A percentile compares a stretch with the other conserved stretches of the same genome.
Evolutionary conservation across 1,140 invertebrate genomes (phyloP).

Genomic region (Microplitis demolitor): DNA sequence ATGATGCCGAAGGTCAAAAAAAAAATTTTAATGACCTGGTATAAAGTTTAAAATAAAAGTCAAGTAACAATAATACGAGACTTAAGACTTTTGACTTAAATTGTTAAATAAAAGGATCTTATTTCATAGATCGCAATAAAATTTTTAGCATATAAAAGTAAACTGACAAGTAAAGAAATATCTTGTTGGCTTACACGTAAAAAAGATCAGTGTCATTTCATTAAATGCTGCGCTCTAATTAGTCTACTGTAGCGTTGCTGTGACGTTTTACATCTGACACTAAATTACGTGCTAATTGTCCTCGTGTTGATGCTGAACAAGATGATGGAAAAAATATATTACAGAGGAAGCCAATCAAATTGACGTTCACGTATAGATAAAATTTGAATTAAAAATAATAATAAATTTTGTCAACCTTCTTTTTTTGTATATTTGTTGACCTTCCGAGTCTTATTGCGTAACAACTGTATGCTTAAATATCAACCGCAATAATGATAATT

Average conservation of each 20-base stretch:
- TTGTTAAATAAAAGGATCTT: neutral
- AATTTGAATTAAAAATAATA: neutral
- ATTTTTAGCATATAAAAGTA: neutral
- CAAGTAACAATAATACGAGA: neutral
- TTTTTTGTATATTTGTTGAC: slow-evolving; percentile 5
- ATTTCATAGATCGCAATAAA: neutral
- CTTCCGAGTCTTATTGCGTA: neutral
- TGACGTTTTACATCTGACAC: neutral
- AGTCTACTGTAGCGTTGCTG: neutral
- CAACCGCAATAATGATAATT: neutral
- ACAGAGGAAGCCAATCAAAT: neutral
- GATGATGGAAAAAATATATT: neutral
- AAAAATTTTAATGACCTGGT: neutral
- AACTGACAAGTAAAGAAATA: neutral
- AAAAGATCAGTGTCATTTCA: slow-evolving; percentile 7
- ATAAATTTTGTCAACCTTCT: neutral
- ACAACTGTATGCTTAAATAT: neutral
- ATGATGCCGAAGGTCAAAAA: slow-evolving; percentile 1
- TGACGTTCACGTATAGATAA: neutral
- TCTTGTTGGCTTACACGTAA: too few species aligned
- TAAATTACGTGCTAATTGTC: slow-evolving; percentile 22
- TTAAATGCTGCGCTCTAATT: slow-evolving; percentile 21
- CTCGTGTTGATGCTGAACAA: neutral
- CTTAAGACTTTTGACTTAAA: too few species aligned
- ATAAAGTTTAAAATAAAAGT: neutral